A percentile compares a stretch with the other conserved stretches of the same genome.
phyloP scores from a whole-genome alignment of 1,140 invertebrate species.

The Homarus americanus region DNA sequence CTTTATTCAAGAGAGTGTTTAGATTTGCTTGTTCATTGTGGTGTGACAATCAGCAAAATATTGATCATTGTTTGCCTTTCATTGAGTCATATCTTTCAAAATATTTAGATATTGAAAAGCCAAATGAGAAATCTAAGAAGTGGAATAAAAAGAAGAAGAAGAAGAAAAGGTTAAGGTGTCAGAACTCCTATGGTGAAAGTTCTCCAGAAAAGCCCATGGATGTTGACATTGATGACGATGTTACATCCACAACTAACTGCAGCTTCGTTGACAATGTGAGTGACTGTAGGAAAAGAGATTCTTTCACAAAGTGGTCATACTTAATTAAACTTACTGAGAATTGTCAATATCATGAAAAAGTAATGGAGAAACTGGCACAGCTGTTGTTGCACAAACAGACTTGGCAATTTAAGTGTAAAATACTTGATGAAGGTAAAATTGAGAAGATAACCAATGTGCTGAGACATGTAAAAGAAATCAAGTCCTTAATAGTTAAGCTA shows the following conservation, averaged over 20 bases:
- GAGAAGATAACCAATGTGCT: constrained; percentile 1
- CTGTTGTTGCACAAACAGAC: not conserved
- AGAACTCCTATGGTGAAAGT: not conserved
- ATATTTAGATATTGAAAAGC: constrained; percentile 3
- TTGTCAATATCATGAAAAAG: not conserved
- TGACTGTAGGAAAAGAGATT: not conserved
- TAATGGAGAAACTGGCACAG: not conserved
- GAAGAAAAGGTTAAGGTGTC: not conserved
- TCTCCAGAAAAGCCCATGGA: not conserved
- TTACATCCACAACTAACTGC: not conserved
- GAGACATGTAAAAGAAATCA: not conserved
- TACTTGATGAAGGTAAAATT: constrained; percentile 8
- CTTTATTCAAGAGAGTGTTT: constrained; percentile 40
- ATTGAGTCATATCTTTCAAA: not conserved
- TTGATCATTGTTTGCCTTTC: not conserved
- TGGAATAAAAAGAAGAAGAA: not conserved
- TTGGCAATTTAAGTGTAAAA: constrained; percentile 37
- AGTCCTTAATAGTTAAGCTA: constrained; percentile 15
- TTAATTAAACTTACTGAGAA: constrained; percentile 24
- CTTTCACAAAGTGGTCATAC: not conserved
- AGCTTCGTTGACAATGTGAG: not conserved
- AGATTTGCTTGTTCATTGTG: constrained; percentile 28
- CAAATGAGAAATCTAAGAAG: not conserved
- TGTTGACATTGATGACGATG: not conserved
- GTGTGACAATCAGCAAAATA: not conserved